Base-by-base conservation (phyloP, 2,797 vertebrate species). In the Agapornis canus region DNA sequence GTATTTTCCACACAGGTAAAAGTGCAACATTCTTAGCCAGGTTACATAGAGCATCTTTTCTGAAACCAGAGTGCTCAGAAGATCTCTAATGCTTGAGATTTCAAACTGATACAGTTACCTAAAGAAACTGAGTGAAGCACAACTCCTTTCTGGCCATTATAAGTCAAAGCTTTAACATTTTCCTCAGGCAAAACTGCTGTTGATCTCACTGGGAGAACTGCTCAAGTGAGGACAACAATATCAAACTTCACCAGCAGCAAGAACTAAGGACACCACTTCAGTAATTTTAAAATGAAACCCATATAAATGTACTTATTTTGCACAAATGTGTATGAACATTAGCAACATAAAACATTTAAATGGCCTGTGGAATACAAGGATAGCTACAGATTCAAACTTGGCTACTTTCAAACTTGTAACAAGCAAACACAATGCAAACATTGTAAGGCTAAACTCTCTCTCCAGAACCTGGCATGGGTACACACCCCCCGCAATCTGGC, bases 261-360 rank as follows among this genome's bases (percentile, higher is more conserved):
- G 73, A 90, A 90, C 32, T 73, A 94, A 84, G 59, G 40, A 86
- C 19, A 90, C 37, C 79, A 79, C 85, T 90, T 90, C 86, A 95
- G 65, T 63, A 65, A 86, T 63, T 91, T 83, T 47, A 93, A 91
- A 91, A 96, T 82, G 48, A 92, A 93, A 94, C 42, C 40, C 73
- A 91, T 10, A 65, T 47, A 93, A 82, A 90, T 59, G 23, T 52
- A 43, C 21, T 70, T 63, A 43, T 56, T 93, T 90, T 75, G 70
- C 81, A 66, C 82, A 86, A 86, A 72, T 45, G 11, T 35, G 6
- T 84, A 83, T 49, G 79, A 89, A 63, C n/a, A 25, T 48, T 2
- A 86, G 73, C 51, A 73, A 76, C 43, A 76, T 4, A 79, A 72
- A 90, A 39, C 54, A 72, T 76, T 89, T 78, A 39, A 61, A 6